Base-by-base conservation (phyloP, 2,113 vertebrate genomes). In the Polypterus bichir region DNA sequence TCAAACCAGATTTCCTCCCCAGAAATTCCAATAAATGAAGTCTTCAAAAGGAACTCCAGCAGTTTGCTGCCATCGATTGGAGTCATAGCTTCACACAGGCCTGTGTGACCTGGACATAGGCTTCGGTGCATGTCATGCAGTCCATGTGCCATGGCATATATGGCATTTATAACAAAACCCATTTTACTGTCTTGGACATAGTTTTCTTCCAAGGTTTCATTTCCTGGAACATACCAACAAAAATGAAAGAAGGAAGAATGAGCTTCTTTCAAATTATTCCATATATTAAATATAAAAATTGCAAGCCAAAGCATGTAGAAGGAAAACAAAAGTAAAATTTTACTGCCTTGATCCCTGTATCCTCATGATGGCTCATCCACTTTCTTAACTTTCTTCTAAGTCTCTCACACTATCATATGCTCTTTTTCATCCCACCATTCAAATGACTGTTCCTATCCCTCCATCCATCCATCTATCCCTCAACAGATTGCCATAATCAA, bases 161-260 rank as follows among this genome's bases (percentile, higher is more conserved):
- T 97, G 69, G 96, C 96, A 9, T 99, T 99, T 76, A 99, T 97
- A 75, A 99, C 95, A 73, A 98, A 99, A 62, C 96, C 96, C 96
- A 99, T 99, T 83, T 99, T 99, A 72, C 95, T 99, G 77, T 99
- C 96, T 72, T 99, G 96, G 5, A 98, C 84, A 3, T 97, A 99
- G 73, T 97, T 97, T 71, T 97, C 95, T 69, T 93, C 89, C 68
- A 98, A 82, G 74, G 88, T 94, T 68, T 98, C 94, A 11, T 95
- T 96, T 59, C 96, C 96, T 88, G 76, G 66, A 66, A 74, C 71
- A n/a, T 27, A 27, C 27, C 9, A 62, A 45, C 27, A 10, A 46
- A 10, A 57, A 54, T 51, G 10, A 48, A 11, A n/a, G 7, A 10
- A 46, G 49, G 7, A 44, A 44, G 46, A 54, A 47, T 63, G 54